Base-by-base conservation (phyloP, 2,113 vertebrate species). In the Oncorhynchus mykiss region DNA sequence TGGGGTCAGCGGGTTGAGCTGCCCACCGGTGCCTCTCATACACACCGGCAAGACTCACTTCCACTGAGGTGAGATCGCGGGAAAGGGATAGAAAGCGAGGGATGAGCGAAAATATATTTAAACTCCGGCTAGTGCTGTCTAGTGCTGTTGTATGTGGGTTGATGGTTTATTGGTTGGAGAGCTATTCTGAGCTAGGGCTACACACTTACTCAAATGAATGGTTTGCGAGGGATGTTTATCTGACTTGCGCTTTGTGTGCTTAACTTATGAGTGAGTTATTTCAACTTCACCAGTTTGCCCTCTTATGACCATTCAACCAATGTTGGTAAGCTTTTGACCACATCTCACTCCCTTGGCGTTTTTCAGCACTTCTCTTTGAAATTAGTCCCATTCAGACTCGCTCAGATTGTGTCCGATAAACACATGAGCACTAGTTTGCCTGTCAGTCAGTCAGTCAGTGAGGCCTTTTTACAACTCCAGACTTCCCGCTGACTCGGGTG, bases 371-470 rank as follows among this genome's bases (percentile, higher is more conserved):
- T 75, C 72, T 75, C 72, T 80, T 80, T 78, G 31, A 80, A 67
- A 83, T 66, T 4, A 45, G 84, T 71, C 74, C 74, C 69, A 57
- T 70, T 73, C 66, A 80, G 84, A 87, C 78, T 78, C 74, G 14
- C 80, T 67, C 66, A 11, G 59, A 12, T 16, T 81, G 78, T 70
- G 48, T 78, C 71, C 60, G 75, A 75, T 80, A 70, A 22, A 54
- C 57, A 76, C 75, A 79, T 57, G 76, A 77, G 78, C 14, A 78
- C 70, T 74, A 62, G 59, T 78, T 54, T 54, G 20, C 78, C 74
- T 81, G 85, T 86, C 86, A 88, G 67, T 51, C 49, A 16, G 85
- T 86, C 86, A 88, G 67, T 51, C 49, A 16, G 14, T 16, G 51
- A 88, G 67, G 77, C 68, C 11, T 64, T 68, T 68, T 68, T 27